These are phyloP conservation scores for Uropetala carovei DNA, from an alignment of 2,888 invertebrate genomes.

Conservation along the genomic window DNA sequence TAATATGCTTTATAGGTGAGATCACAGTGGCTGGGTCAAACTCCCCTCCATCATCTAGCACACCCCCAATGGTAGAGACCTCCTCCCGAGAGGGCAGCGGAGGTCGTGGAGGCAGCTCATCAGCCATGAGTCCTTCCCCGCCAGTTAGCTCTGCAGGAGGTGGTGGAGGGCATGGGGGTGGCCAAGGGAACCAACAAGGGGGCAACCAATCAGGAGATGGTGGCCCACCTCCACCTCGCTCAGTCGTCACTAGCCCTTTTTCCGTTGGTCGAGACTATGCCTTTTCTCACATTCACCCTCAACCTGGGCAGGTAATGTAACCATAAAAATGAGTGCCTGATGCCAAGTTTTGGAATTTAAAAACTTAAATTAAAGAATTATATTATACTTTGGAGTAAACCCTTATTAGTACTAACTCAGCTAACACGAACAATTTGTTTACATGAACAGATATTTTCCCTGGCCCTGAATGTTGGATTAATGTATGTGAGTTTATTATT, in stretches of 20 bases:
- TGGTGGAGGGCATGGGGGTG: constrained; percentile 67
- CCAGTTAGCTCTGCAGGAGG: constrained; percentile 69
- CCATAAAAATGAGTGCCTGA: constrained; percentile 5
- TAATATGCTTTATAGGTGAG: constrained; percentile 73
- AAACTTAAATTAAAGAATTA: too few species aligned
- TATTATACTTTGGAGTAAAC: too few species aligned
- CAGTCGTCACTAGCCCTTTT: constrained; percentile 73
- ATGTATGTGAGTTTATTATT: too few species aligned
- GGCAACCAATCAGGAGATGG: constrained; percentile 67
- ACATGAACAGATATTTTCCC: too few species aligned
- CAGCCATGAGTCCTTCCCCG: constrained; percentile 73
- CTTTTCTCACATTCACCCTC: constrained; percentile 95
- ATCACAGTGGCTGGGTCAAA: constrained; percentile 79
- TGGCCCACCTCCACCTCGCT: constrained; percentile 68
- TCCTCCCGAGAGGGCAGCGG: constrained; percentile 71
- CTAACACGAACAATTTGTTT: too few species aligned
- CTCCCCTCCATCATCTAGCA: constrained; percentile 81
- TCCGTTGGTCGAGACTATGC: constrained; percentile 83
- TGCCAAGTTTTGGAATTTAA: too few species aligned
- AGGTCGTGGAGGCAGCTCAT: constrained; percentile 65
- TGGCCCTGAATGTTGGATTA: too few species aligned
- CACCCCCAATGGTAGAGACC: constrained; percentile 77
- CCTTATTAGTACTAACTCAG: too few species aligned
- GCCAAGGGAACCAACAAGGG: constrained; percentile 68
- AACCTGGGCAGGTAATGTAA: constrained; percentile 86